Evolutionary conservation across 1,140 invertebrate species (phyloP).

Genomic region (Diorhabda carinulata): DNA sequence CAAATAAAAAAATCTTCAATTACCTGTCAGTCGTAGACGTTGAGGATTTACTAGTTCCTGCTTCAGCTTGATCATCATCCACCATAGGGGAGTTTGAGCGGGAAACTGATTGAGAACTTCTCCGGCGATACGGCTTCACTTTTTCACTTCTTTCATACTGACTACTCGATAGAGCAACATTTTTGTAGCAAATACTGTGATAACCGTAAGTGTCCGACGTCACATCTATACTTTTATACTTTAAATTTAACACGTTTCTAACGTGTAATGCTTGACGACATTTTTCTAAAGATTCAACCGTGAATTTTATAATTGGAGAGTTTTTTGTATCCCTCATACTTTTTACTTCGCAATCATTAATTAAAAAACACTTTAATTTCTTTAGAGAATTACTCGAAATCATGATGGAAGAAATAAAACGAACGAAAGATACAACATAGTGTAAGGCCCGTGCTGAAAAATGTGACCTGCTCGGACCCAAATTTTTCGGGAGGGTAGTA

Average conservation of each 20-base stretch:
- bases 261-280: no score
- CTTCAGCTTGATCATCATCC: neutral
- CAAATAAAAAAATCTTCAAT: neutral
- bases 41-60: neutral
- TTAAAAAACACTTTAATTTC: no score
- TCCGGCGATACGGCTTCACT: neutral
- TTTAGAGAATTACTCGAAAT: no score
- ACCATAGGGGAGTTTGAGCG: neutral
- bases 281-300: no score
- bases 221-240: neutral
- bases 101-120: neutral
- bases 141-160: neutral
- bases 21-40: neutral
- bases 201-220: neutral
- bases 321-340: neutral
- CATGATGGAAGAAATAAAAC: no score
- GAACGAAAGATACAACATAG: no score
- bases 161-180: neutral
- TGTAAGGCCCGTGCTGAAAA: neutral
- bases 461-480: neutral
- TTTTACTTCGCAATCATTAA: no score
- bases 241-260: no score
- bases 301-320: no score
- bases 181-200: neutral
- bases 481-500: constrained; percentile 4